These are phyloP conservation scores for Formicarius rufipectus DNA, from an alignment of 2,113 vertebrate genomes.

Conservation along the genomic window DNA sequence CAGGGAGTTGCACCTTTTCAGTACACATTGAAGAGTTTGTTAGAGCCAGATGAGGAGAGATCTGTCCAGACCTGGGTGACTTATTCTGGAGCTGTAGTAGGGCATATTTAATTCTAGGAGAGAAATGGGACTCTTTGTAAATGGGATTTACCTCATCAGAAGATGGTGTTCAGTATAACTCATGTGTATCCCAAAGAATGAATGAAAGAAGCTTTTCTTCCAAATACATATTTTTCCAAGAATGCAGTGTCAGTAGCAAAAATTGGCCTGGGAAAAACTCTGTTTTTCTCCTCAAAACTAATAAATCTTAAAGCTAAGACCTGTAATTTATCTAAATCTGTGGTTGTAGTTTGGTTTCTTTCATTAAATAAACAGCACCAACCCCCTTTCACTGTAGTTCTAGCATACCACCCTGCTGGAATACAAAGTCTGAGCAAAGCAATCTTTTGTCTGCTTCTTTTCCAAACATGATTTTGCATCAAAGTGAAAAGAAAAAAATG, in stretches of 20 bases:
- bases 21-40: accelerated
- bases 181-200: neutral
- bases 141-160: neutral
- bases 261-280: neutral
- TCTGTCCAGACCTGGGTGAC: neutral
- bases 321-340: neutral
- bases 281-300: neutral
- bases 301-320: neutral
- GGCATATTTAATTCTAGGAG: neutral
- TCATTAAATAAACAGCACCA: constrained; percentile 2
- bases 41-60: neutral
- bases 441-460: neutral
- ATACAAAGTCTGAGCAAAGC: neutral
- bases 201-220: neutral
- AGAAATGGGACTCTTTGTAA: neutral
- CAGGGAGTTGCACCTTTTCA: neutral
- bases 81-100: neutral
- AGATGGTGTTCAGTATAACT: neutral
- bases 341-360: neutral
- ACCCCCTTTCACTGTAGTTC: neutral
- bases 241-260: neutral
- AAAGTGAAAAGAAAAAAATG: neutral
- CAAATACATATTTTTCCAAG: neutral
- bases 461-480: neutral
- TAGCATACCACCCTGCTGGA: neutral